phyloP scores from a whole-genome alignment of 2,797 vertebrate genomes.

The Odontamblyopus lacepedii region DNA sequence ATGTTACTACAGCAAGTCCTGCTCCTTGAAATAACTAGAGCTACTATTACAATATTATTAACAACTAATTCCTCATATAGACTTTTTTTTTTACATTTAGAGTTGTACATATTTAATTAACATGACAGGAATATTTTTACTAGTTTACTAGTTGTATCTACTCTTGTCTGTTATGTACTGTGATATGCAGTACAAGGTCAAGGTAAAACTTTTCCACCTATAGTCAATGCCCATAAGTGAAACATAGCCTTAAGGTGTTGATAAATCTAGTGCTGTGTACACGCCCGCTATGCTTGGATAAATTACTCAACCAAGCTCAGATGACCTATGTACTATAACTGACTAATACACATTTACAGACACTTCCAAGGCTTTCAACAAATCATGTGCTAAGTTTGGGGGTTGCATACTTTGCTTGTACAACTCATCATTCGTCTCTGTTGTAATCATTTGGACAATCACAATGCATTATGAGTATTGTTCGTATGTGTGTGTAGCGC shows the following conservation, averaged over 20 bases:
- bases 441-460: constrained; percentile 33
- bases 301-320: neutral
- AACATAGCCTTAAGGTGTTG: constrained; percentile 10
- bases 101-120: neutral
- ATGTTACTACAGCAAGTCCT: too few relatives aligned
- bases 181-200: constrained; percentile 4
- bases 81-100: neutral
- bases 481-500: constrained; percentile 50
- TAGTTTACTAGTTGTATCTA: neutral
- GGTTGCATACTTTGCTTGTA: constrained; percentile 7
- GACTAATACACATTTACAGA: neutral
- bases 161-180: neutral
- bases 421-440: constrained; percentile 9
- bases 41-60: neutral
- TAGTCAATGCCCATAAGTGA: constrained; percentile 1
- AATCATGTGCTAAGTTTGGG: constrained; percentile 22
- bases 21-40: too few relatives aligned
- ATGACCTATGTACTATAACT: neutral
- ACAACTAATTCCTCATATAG: neutral
- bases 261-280: constrained; percentile 8
- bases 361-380: constrained; percentile 32
- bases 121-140: neutral
- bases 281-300: neutral
- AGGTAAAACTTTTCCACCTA: constrained; percentile 5
- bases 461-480: constrained; percentile 36